Conservation (phyloP, 2,113 vertebrate genomes). For the Rafetus swinhoei region DNA sequence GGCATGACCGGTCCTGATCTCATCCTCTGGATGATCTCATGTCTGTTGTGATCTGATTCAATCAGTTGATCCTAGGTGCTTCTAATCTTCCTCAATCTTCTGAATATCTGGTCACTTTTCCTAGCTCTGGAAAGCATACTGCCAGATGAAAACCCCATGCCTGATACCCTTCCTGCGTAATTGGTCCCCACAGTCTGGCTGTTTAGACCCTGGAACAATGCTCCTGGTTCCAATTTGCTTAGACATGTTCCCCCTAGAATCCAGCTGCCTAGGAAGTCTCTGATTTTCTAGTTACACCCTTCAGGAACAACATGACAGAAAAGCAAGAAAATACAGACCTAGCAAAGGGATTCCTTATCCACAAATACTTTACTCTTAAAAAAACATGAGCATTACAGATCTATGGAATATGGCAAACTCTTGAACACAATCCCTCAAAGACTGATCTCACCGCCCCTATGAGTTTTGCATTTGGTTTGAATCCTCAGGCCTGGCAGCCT, state of each 20-base stretch:
- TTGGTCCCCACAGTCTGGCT: background rate
- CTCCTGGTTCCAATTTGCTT: background rate
- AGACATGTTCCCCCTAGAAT: background rate
- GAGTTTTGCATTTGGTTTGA: background rate
- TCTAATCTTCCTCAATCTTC: background rate
- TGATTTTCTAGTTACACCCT: background rate
- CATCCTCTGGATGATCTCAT: background rate
- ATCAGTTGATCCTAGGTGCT: background rate
- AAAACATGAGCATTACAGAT: background rate
- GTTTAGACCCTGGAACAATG: background rate
- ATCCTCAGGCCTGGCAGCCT: background rate
- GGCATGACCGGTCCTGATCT: background rate
- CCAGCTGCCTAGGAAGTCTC: background rate
- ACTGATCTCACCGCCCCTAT: background rate
- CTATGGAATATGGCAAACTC: background rate
- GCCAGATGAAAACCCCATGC: background rate
- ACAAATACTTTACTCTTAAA: background rate
- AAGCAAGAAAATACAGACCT: background rate
- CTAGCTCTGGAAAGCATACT: background rate
- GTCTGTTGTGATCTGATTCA: background rate
- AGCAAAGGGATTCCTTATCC: background rate
- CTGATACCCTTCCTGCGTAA: background rate
- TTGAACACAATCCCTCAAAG: background rate
- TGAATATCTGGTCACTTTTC: background rate
- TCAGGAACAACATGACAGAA: background rate